phyloP scores from a whole-genome alignment of 2,113 vertebrate genomes.

The Condylura cristata region DNA sequence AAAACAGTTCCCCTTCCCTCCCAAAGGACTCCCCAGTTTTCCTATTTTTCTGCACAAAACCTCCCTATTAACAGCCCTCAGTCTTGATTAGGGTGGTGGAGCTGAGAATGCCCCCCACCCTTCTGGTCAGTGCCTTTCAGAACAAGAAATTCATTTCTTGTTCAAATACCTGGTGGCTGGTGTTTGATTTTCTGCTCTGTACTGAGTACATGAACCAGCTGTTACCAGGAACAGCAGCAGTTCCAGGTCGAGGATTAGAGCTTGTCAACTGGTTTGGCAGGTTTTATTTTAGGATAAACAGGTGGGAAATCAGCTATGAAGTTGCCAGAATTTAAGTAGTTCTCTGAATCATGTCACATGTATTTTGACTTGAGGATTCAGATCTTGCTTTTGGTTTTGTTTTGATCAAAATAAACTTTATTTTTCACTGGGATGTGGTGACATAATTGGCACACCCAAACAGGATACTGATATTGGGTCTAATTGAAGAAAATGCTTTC shows the following conservation, averaged over 20 bases:
- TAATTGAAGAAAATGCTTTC: neutral
- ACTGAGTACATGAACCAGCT: too few relatives aligned
- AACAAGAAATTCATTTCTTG: too few relatives aligned
- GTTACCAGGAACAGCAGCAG: neutral
- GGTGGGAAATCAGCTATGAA: neutral
- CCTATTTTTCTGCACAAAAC: too few relatives aligned
- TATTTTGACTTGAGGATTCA: neutral
- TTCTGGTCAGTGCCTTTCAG: too few relatives aligned
- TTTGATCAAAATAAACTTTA: constrained; percentile 29
- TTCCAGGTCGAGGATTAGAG: neutral
- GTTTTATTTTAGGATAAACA: neutral
- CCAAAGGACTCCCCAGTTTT: too few relatives aligned
- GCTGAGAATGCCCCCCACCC: too few relatives aligned
- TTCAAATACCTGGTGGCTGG: too few relatives aligned
- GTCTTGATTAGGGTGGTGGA: too few relatives aligned
- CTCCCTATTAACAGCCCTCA: too few relatives aligned
- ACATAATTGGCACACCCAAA: neutral
- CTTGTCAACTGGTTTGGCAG: neutral
- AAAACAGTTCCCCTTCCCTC: too few relatives aligned
- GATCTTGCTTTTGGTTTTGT: neutral
- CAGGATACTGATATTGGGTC: neutral
- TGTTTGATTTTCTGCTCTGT: too few relatives aligned
- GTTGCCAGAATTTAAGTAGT: neutral
- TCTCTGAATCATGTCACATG: neutral
- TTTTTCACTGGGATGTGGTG: neutral